A percentile compares a stretch with the other conserved stretches of the same genome.
Evolutionary conservation across 2,113 vertebrate species (phyloP).

Genomic region (Cricetomys ansorgei): DNA sequence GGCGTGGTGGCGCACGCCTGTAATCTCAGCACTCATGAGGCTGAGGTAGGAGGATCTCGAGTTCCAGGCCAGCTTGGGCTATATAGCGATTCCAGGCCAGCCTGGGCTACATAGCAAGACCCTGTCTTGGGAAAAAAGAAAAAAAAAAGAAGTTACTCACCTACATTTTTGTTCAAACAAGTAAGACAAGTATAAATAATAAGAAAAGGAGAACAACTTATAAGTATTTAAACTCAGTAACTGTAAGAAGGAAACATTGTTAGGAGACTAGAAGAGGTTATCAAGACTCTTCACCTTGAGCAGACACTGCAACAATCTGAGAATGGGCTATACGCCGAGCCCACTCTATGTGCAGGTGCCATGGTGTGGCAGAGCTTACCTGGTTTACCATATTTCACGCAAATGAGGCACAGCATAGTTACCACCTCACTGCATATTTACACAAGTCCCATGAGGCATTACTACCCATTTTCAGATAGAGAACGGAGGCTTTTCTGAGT

Average conservation of each 20-base stretch:
- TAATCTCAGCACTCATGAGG: slow-evolving; percentile 33
- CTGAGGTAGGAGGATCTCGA: slow-evolving; percentile 27
- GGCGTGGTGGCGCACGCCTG: slow-evolving; percentile 32
- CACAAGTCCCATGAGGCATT: not conserved
- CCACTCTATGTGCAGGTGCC: not conserved
- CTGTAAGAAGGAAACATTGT: slow-evolving; percentile 46
- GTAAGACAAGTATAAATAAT: slow-evolving; percentile 44
- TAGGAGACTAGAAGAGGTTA: not conserved
- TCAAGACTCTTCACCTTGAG: not conserved
- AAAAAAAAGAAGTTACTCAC: slow-evolving; percentile 31
- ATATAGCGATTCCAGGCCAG: slow-evolving; percentile 39
- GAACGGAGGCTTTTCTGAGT: slow-evolving; percentile 1
- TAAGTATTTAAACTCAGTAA: slow-evolving; percentile 32
- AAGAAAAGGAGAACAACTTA: slow-evolving; percentile 55
- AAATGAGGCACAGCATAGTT: not conserved
- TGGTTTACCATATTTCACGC: not conserved
- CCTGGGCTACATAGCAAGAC: slow-evolving; percentile 26
- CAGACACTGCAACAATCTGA: not conserved
- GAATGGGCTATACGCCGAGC: not conserved
- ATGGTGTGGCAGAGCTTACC: not conserved
- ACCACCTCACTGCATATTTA: not conserved
- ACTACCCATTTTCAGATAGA: slow-evolving; percentile 32
- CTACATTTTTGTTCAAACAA: slow-evolving; percentile 50
- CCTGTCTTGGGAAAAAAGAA: slow-evolving; percentile 4
- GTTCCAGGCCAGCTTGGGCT: slow-evolving; percentile 28